phyloP scores from a whole-genome alignment of 2,113 vertebrate species.

The Andinoacara biseriatus region DNA sequence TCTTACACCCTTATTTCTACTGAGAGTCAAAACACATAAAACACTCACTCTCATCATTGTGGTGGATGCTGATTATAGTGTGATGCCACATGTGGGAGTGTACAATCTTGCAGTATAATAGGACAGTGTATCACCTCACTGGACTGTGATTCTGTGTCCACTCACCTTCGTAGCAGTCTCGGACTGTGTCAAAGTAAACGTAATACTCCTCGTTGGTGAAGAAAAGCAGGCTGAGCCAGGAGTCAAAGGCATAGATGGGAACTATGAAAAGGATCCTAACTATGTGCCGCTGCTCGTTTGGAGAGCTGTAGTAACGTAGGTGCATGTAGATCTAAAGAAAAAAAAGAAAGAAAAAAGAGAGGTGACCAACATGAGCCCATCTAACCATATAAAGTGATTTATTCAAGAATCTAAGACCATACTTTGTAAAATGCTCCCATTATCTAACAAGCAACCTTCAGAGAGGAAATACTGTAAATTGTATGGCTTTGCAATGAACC shows the following conservation, averaged over 20 bases:
- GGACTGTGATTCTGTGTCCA: background rate
- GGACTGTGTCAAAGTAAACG: conserved; percentile 94
- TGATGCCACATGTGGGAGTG: background rate
- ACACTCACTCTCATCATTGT: background rate
- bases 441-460: background rate
- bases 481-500: no score
- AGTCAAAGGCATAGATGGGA: conserved; percentile 96
- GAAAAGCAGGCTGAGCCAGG: conserved; percentile 98
- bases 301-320: conserved; percentile 93
- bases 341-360: background rate
- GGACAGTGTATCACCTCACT: background rate
- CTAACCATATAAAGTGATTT: background rate
- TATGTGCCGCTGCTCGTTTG: conserved; percentile 95
- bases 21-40: conserved; percentile 16
- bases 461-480: no score
- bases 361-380: background rate
- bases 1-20: conserved; percentile 25
- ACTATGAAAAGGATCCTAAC: conserved; percentile 97
- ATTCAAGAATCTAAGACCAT: background rate
- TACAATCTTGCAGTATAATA: background rate
- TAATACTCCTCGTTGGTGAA: conserved; percentile 99
- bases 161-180: conserved; percentile 97
- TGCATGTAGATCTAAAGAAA: conserved; percentile 88
- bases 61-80: background rate
- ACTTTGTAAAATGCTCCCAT: background rate